These are phyloP conservation scores for Stigmatopora nigra DNA, from an alignment of 2,113 vertebrate species.

Conservation along the genomic window DNA sequence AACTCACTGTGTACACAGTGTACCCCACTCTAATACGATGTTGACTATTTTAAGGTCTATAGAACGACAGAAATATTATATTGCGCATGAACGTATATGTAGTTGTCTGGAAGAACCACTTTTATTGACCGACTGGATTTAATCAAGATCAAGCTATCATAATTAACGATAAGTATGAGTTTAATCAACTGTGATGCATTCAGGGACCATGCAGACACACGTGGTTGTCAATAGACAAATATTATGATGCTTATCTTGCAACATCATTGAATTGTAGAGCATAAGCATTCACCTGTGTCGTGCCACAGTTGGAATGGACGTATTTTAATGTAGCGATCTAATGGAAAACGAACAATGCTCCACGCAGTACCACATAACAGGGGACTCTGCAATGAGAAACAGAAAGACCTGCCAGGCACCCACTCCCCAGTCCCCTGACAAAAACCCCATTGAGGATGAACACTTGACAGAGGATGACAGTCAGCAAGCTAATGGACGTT, in stretches of 20 bases:
- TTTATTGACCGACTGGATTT: not conserved
- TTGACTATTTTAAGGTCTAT: not conserved
- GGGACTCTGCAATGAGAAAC: conserved; percentile 34
- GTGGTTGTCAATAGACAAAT: not conserved
- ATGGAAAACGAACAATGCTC: conserved; percentile 55
- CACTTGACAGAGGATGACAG: conserved; percentile 21
- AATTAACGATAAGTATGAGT: not conserved
- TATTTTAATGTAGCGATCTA: conserved; percentile 16
- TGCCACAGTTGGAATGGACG: not conserved
- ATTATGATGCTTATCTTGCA: not conserved
- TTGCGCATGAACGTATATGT: not conserved
- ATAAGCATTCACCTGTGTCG: not conserved
- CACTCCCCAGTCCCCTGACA: conserved; percentile 12
- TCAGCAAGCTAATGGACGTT: conserved; percentile 29
- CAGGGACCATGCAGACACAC: not conserved
- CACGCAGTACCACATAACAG: conserved; percentile 18
- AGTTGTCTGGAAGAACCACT: not conserved
- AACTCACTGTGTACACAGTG: not conserved
- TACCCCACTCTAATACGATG: not conserved
- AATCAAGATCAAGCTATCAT: conserved; percentile 10
- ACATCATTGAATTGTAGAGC: not conserved
- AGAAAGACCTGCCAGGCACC: conserved; percentile 19
- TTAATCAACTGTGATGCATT: not conserved
- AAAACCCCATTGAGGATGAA: not conserved
- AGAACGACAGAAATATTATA: not conserved